Base-by-base conservation (phyloP, 2,797 vertebrate genomes). In the Xenops minutus region DNA sequence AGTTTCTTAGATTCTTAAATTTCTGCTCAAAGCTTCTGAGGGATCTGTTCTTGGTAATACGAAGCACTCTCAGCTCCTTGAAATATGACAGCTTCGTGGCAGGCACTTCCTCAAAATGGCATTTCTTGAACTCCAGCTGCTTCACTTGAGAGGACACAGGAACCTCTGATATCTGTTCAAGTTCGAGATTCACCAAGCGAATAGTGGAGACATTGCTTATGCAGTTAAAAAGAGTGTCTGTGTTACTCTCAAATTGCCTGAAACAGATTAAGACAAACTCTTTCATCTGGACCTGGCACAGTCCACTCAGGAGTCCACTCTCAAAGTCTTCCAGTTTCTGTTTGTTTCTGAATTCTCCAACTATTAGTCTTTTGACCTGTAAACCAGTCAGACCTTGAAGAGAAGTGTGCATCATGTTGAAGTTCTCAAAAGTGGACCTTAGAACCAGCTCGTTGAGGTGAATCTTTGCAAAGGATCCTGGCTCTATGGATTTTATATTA, bases 351-450 rank as follows among this genome's bases (percentile, higher is more conserved):
- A 97, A 98, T 52, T 95, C 94, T 96, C 98, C 98, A n/a, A 98
- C 61, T 8, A 88, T 63, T 18, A 98, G 56, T 30, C 82, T 97
- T 59, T 94, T 89, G 37, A 98, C 95, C 51, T 93, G 75, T 78
- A 98, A 96, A n/a, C 98, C 98, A 62, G 79, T 41, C 82, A 98
- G 93, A 54, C 97, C 97, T 27, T 89, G 95, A 84, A 98, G 90
- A 69, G 96, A 92, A 5, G 11, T 43, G 16, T 85, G 95, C 96
- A 98, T 98, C 39, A 11, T 44, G 15, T 5, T 7, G 24, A n/a
- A 24, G 72, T 56, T 96, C 79, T 97, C 89, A 91, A 98, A 98
- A 74, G 96, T 94, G 61, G 93, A 94, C 89, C 96, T 97, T 66
- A 98, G 71, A 68, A 91, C 89, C 59, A 98, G 83, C 90, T 97